A percentile compares a stretch with the other conserved stretches of the same genome.
Evolutionary conservation across 2,797 vertebrate species (phyloP).

Genomic region (Chrysolophus pictus): DNA sequence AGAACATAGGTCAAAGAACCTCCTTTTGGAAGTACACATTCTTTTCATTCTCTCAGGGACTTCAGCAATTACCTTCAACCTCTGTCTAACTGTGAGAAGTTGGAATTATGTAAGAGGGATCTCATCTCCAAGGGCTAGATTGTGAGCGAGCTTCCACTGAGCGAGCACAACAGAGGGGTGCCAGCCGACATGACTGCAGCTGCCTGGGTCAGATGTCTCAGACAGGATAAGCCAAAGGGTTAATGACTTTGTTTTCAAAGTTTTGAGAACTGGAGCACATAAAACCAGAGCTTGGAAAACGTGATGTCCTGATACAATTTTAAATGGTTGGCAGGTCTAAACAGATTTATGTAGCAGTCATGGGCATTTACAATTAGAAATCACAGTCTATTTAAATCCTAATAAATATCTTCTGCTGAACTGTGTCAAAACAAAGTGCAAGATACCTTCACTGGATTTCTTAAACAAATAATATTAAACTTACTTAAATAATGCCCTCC

Average conservation of each 20-base stretch:
- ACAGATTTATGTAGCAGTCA: constrained; percentile 61
- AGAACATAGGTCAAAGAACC: background rate
- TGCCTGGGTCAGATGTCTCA: background rate
- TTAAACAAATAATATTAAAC: constrained; percentile 75
- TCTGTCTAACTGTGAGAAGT: background rate
- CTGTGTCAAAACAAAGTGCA: constrained; percentile 74
- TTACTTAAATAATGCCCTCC: constrained; percentile 65
- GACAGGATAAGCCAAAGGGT: background rate
- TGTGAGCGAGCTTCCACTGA: background rate
- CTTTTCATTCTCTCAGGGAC: background rate
- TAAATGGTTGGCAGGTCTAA: constrained; percentile 65
- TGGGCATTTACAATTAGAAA: constrained; percentile 65
- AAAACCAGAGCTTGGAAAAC: background rate
- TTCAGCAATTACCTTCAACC: background rate
- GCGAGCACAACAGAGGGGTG: background rate
- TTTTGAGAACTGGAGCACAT: background rate
- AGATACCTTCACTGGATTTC: constrained; percentile 60
- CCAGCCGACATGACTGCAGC: rapidly evolving
- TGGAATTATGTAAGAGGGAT: background rate
- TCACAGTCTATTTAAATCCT: constrained; percentile 66
- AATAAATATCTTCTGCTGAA: constrained; percentile 68
- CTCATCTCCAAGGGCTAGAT: background rate
- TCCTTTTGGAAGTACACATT: background rate
- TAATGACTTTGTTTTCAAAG: background rate
- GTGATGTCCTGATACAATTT: constrained; percentile 29